Base-by-base conservation (phyloP, 2,888 invertebrate species). In the Protonemura montana region DNA sequence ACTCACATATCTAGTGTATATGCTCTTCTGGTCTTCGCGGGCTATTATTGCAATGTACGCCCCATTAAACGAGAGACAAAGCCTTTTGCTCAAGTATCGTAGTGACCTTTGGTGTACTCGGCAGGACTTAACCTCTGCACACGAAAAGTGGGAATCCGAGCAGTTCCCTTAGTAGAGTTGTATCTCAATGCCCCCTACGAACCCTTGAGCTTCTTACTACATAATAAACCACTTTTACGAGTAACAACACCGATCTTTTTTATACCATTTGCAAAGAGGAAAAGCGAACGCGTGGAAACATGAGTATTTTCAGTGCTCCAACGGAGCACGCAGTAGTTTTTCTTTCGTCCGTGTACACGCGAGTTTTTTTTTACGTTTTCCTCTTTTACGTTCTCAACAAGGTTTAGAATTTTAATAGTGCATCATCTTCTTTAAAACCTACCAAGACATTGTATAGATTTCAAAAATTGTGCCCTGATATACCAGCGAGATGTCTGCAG, bases 61-160 rank as follows among this genome's bases (percentile, higher is more conserved):
- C 27, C 86, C 86, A 86, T 86, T 86, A 86, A 86, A 59, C 85
- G 80, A 80, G 86, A 86, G 84, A 86, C 84, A 85, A 86, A 86
- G 76, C 85, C 83, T 82, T 83, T 82, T 83, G 82, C 59, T 76
- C 59, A 29, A 42, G 84, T 83, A 83, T 83, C 84, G 76, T 59
- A 30, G 59, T 83, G 83, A 83, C 59, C 84, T 84, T 28, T 84
- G 76, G 28, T 84, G 84, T 29, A 84, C 76, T 76, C 84, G 28
- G 76, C 29, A 29, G 59, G 84, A 76, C 28, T 84, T 29, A 28
- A 81, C 81, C 78, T 28, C 78, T 7, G 7, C 78, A 28, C 81
- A 30, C 81, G 30, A 81, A 30, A 81, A 81, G 81, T 29, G 30
- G 30, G 30, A 81, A 81, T 81, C 81, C 29, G n/a, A 78, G 59